A percentile compares a stretch with the other conserved stretches of the same genome.
These are phyloP conservation scores for Melanostoma scalare DNA, from an alignment of 2,888 invertebrate genomes.

Conservation along the genomic window DNA sequence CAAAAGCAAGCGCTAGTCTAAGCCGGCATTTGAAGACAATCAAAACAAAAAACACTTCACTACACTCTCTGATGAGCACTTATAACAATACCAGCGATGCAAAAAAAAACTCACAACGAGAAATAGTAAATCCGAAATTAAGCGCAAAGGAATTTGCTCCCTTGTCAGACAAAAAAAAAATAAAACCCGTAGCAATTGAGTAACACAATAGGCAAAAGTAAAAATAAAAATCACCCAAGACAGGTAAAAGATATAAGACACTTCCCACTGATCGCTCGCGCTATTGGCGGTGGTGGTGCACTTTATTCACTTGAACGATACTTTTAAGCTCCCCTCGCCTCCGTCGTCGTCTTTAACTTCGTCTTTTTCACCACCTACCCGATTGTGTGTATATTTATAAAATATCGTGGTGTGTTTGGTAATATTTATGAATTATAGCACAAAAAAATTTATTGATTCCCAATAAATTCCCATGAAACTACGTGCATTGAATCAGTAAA, in stretches of 20 bases:
- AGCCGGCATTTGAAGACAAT: slow-evolving; percentile 6
- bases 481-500: slow-evolving; percentile 57
- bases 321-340: slow-evolving; percentile 35
- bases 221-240: slow-evolving; percentile 39
- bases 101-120: slow-evolving; percentile 41
- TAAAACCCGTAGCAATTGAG: slow-evolving; percentile 59
- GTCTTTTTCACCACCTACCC: background rate
- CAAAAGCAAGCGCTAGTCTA: no score
- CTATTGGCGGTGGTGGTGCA: slow-evolving; percentile 55
- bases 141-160: slow-evolving; percentile 63
- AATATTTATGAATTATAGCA: slow-evolving; percentile 62
- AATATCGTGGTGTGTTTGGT: slow-evolving; percentile 23
- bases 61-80: background rate
- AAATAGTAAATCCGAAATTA: slow-evolving; percentile 68
- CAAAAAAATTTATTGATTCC: slow-evolving; percentile 53
- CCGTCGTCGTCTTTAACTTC: slow-evolving; percentile 27
- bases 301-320: slow-evolving; percentile 66
- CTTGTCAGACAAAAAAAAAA: slow-evolving; percentile 21
- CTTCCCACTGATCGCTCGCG: slow-evolving; percentile 64
- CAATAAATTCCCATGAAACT: slow-evolving; percentile 63
- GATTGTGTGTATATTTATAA: slow-evolving; percentile 1
- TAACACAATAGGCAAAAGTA: slow-evolving; percentile 66
- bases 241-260: slow-evolving; percentile 64
- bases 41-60: slow-evolving; percentile 46
- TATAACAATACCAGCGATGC: slow-evolving; percentile 4